These are phyloP conservation scores for Acrocephalus scirpaceus DNA, from an alignment of 2,797 vertebrate genomes.

Conservation along the genomic window DNA sequence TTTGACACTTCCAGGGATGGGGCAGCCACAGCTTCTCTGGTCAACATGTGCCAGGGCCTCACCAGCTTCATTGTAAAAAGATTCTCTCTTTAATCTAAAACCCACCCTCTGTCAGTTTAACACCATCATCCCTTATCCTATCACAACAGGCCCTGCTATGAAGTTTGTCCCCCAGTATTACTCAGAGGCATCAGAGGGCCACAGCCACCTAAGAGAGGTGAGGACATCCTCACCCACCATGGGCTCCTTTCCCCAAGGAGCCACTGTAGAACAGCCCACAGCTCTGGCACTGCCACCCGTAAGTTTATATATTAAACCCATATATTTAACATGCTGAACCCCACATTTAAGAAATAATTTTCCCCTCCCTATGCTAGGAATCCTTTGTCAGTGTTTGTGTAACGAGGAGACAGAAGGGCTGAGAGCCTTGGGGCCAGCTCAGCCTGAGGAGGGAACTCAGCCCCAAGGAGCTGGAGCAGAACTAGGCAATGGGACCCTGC, in stretches of 20 bases:
- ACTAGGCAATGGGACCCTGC: not conserved
- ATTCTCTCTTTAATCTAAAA: not conserved
- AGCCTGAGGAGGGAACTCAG: not conserved
- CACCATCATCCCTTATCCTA: not conserved
- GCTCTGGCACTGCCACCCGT: not conserved
- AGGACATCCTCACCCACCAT: not conserved
- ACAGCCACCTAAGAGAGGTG: accelerated
- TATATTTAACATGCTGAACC: not conserved
- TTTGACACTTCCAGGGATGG: not conserved
- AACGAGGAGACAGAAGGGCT: not conserved
- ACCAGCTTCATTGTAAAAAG: accelerated
- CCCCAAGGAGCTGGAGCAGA: not conserved
- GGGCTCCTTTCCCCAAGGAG: not conserved
- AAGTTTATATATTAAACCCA: not conserved
- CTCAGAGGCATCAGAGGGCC: not conserved
- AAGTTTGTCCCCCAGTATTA: not conserved
- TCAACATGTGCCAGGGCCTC: not conserved
- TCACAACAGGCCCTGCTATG: not conserved
- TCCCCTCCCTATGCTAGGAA: not conserved
- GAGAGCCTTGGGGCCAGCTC: not conserved
- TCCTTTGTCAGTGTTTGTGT: not conserved
- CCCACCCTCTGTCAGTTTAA: not conserved
- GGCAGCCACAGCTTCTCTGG: not conserved
- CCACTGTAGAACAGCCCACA: accelerated
- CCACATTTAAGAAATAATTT: not conserved